Evolutionary conservation across 2,797 vertebrate species (phyloP).

Genomic region (Pangasius macronema): DNA sequence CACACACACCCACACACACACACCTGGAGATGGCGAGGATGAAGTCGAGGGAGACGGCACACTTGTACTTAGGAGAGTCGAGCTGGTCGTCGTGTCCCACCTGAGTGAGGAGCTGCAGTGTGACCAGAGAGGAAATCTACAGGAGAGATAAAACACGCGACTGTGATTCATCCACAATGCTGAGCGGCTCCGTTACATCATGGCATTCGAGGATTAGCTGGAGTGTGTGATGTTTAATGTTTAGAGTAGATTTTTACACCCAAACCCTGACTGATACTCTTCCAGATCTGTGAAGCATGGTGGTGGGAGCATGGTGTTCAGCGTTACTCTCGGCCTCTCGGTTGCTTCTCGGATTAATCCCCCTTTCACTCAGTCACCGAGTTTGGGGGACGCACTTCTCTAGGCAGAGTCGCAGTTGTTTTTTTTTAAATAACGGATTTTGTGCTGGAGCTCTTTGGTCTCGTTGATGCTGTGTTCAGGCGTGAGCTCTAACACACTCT

Average conservation of each 20-base stretch:
- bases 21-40: constrained; percentile 83
- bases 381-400: too few species aligned
- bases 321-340: not conserved
- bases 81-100: constrained; percentile 90
- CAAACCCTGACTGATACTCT: not conserved
- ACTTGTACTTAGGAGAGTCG: constrained; percentile 93
- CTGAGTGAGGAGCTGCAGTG: constrained; percentile 85
- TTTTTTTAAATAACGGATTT: not conserved
- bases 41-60: constrained; percentile 91
- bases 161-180: too few species aligned
- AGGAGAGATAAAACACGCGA: not conserved
- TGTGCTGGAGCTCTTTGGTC: not conserved
- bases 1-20: constrained; percentile 36
- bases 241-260: not conserved
- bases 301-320: not conserved
- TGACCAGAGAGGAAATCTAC: constrained; percentile 80
- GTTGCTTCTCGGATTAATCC: not conserved
- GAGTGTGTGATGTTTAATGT: too few species aligned
- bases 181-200: not conserved
- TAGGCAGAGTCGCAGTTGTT: too few species aligned
- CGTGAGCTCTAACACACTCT: not conserved
- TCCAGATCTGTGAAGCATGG: not conserved
- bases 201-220: not conserved
- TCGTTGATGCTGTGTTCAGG: not conserved
- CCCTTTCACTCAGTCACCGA: too few species aligned